Conservation (phyloP, 2,888 invertebrate species). For the Dione vanillae region DNA sequence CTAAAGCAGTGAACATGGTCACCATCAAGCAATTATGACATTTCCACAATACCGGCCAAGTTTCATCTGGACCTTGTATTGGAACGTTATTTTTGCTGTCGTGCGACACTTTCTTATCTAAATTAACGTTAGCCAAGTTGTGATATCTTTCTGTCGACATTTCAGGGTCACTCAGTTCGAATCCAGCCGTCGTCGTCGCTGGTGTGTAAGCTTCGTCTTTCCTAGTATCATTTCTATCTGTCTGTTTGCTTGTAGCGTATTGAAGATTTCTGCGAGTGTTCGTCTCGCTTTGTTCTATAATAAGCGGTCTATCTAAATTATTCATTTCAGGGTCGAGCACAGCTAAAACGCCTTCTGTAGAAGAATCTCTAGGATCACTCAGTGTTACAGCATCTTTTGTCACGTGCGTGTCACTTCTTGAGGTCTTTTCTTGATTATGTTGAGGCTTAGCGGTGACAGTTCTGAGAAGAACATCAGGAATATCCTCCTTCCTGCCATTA, state of each 20-base stretch:
- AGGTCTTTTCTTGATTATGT: slow-evolving; percentile 74
- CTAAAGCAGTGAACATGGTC: slow-evolving; percentile 92
- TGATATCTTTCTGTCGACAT: slow-evolving; percentile 83
- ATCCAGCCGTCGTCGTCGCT: slow-evolving; percentile 78
- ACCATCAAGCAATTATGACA: slow-evolving; percentile 95
- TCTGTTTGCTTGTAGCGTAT: slow-evolving; percentile 71
- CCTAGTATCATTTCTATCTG: slow-evolving; percentile 65
- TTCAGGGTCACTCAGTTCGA: slow-evolving; percentile 77
- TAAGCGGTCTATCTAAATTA: slow-evolving; percentile 79
- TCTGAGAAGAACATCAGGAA: slow-evolving; percentile 89
- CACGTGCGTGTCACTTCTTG: slow-evolving; percentile 72
- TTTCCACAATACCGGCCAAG: slow-evolving; percentile 95
- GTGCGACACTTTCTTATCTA: slow-evolving; percentile 76
- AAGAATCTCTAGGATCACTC: slow-evolving; percentile 72
- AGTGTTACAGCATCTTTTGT: slow-evolving; percentile 78
- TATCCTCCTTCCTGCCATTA: slow-evolving; percentile 92
- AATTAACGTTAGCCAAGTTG: slow-evolving; percentile 85
- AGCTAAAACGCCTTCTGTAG: slow-evolving; percentile 79
- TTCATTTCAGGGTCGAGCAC: slow-evolving; percentile 82
- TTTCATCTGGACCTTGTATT: slow-evolving; percentile 81
- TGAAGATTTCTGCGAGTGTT: slow-evolving; percentile 80
- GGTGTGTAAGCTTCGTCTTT: slow-evolving; percentile 69
- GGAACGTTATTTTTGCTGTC: slow-evolving; percentile 70
- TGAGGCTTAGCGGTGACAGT: slow-evolving; percentile 86
- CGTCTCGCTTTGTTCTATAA: slow-evolving; percentile 79